Conservation (phyloP, 2,113 vertebrate genomes). For the Cathartes aura region DNA sequence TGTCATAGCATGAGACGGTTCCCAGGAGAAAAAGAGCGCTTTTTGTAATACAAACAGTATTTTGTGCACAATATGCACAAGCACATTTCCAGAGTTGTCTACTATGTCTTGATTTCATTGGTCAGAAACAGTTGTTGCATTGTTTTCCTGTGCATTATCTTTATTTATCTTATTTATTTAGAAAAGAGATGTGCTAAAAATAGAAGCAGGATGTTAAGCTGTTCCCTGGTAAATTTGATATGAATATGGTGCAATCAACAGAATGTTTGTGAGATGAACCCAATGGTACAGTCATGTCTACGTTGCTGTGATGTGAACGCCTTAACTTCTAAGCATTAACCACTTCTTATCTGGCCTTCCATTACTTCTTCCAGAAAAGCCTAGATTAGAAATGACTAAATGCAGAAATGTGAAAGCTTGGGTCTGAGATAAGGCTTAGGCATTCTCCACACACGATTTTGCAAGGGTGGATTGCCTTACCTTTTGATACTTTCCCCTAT, state of each 20-base stretch:
- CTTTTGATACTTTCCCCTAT: background rate
- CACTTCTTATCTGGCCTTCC: background rate
- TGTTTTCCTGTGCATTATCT: background rate
- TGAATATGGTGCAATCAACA: background rate
- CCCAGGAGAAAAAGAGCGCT: background rate
- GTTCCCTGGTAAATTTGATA: background rate
- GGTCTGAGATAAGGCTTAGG: background rate
- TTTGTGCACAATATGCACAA: background rate
- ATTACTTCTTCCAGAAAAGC: background rate
- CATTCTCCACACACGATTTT: background rate
- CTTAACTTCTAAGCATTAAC: background rate
- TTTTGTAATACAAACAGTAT: background rate
- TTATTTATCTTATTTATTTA: background rate
- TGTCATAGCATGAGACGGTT: background rate
- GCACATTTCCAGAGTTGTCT: background rate
- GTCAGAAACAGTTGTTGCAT: background rate
- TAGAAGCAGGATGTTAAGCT: background rate
- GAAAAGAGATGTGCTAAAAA: background rate
- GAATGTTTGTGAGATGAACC: background rate
- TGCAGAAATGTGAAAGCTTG: background rate
- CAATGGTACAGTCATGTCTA: rapidly evolving
- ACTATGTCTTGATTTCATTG: background rate
- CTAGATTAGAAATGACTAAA: background rate
- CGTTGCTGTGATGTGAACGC: rapidly evolving
- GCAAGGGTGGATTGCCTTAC: background rate